Evolutionary conservation across 2,888 invertebrate species (phyloP).

Genomic region (Pogonocherus hispidulus): DNA sequence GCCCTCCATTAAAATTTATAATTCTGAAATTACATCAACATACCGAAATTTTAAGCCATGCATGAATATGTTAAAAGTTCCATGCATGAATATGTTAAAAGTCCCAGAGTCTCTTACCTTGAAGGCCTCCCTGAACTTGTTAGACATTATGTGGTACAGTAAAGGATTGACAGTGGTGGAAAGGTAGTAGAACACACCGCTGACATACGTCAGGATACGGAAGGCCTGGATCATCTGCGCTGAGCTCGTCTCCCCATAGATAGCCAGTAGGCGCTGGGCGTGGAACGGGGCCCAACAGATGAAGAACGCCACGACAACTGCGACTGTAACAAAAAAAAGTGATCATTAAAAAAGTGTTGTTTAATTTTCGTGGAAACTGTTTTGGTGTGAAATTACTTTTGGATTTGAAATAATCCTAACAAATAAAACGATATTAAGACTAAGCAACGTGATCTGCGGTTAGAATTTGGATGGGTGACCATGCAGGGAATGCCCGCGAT

Average conservation of each 20-base stretch:
- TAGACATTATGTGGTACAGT: constrained; percentile 94
- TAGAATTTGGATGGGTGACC: no score
- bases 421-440: no score
- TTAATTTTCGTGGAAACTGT: no score
- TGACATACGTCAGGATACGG: constrained; percentile 82
- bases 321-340: constrained; percentile 70
- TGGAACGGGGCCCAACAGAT: constrained; percentile 96
- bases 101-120: constrained; percentile 75
- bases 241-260: constrained; percentile 74
- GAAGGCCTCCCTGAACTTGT: constrained; percentile 93
- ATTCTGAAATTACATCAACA: no score
- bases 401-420: no score
- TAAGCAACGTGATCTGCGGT: no score
- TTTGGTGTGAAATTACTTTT: no score
- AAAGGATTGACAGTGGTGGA: constrained; percentile 95
- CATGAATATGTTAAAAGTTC: no score
- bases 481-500: no score
- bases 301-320: constrained; percentile 91
- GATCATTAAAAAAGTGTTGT: not conserved
- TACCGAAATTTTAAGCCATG: no score
- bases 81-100: not conserved
- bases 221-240: constrained; percentile 69
- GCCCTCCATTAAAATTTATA: no score
- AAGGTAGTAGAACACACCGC: constrained; percentile 91
- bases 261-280: constrained; percentile 87